phyloP scores from a whole-genome alignment of 2,888 invertebrate species.

The Drosophila lutescens region DNA sequence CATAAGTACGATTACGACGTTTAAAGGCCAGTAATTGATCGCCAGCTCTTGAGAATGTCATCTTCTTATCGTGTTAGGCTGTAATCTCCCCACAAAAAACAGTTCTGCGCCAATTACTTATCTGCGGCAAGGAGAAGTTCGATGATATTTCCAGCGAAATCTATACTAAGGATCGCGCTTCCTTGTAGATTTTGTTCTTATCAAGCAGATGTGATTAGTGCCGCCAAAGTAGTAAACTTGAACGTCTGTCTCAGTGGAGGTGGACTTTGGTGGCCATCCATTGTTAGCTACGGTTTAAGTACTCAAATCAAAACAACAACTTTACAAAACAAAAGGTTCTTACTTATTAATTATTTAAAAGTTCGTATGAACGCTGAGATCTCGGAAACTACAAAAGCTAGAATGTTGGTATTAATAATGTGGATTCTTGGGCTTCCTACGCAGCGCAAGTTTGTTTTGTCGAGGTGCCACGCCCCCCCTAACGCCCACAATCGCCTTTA shows the following conservation, averaged over 20 bases:
- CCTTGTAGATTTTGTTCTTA: constrained; percentile 10
- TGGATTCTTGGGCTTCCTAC: no score
- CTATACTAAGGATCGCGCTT: constrained; percentile 34
- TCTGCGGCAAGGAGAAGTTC: neutral
- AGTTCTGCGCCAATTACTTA: constrained; percentile 17
- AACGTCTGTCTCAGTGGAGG: constrained; percentile 26
- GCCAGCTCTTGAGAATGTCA: constrained; percentile 20
- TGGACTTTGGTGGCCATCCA: constrained; percentile 28
- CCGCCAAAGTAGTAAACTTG: constrained; percentile 28
- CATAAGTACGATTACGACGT: constrained; percentile 9
- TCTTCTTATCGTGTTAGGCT: neutral
- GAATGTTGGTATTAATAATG: no score
- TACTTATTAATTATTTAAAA: neutral
- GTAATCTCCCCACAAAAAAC: neutral
- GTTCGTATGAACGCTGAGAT: no score
- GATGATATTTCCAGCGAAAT: constrained; percentile 18
- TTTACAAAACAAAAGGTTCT: neutral
- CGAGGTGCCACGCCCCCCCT: no score
- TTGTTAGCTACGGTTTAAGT: constrained; percentile 1
- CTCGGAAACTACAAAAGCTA: no score
- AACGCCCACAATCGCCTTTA: no score
- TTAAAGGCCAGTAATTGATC: constrained; percentile 5
- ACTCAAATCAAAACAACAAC: neutral
- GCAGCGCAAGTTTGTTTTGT: no score
- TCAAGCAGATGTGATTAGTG: constrained; percentile 28